These are phyloP conservation scores for Saxicola maurus DNA, from an alignment of 2,797 vertebrate species.

Conservation along the genomic window DNA sequence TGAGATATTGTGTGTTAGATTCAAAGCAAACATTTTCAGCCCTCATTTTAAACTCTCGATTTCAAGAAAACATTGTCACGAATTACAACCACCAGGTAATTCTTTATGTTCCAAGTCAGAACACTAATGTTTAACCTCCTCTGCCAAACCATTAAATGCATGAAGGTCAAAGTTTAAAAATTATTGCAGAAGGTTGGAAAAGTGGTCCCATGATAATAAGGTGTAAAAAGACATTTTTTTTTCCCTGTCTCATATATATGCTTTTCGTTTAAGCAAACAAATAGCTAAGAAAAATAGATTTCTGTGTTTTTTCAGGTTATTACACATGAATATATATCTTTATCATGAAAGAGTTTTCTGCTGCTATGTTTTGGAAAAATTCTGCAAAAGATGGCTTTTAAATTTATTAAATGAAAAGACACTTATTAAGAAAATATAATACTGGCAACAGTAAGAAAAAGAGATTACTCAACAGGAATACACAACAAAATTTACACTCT, in stretches of 20 bases:
- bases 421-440: not conserved
- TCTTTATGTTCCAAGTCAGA: not conserved
- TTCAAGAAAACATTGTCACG: not conserved
- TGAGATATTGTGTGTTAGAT: not conserved
- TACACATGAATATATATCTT: not conserved
- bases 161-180: not conserved
- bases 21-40: not conserved
- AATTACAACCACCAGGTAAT: not conserved
- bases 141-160: not conserved
- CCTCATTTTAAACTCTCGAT: not conserved
- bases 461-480: not conserved
- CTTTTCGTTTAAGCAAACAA: not conserved
- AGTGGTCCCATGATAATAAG: rapidly evolving
- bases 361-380: not conserved
- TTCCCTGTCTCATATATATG: not conserved
- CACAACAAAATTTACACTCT: not conserved
- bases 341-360: not conserved
- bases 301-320: not conserved
- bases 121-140: not conserved
- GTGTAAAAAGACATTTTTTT: rapidly evolving
- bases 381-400: not conserved
- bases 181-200: not conserved
- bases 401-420: not conserved
- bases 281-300: not conserved
- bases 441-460: not conserved